Conservation (phyloP, 2,797 vertebrate species). For the Lemur catta region DNA sequence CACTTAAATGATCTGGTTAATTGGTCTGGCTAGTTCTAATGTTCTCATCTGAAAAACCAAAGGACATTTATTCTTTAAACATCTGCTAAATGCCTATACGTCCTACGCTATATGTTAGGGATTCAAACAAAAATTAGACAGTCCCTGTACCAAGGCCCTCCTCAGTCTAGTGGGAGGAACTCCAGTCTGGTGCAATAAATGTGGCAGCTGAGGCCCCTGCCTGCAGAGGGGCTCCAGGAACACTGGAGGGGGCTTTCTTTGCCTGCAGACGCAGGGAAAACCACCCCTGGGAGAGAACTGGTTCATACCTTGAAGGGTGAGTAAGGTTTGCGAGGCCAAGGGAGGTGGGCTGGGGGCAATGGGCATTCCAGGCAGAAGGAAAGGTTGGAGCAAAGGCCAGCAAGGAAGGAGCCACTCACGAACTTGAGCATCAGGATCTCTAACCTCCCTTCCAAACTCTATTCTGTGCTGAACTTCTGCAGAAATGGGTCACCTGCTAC, state of each 20-base stretch:
- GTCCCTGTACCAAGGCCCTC: not conserved
- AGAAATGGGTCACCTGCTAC: not conserved
- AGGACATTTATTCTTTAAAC: not conserved
- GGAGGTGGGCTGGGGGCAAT: not conserved
- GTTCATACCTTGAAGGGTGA: not conserved
- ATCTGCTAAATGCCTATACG: not conserved
- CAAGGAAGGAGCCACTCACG: not conserved
- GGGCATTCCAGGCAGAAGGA: not conserved
- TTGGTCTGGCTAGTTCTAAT: conserved; percentile 12
- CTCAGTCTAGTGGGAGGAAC: not conserved
- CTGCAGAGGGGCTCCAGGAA: not conserved
- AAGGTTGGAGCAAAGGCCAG: not conserved
- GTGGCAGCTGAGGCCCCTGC: not conserved
- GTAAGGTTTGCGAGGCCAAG: not conserved
- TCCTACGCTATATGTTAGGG: not conserved
- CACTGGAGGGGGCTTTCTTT: not conserved
- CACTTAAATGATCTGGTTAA: not conserved
- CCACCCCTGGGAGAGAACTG: not conserved
- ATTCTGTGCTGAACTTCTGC: not conserved
- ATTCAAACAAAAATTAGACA: not conserved
- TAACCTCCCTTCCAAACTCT: not conserved
- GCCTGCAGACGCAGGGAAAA: not conserved
- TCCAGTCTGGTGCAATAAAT: not conserved
- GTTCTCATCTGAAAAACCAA: conserved; percentile 31
- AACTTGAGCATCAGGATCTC: not conserved